Evolutionary conservation across 1,140 invertebrate species (phyloP).

Genomic region (Belonocnema kinseyi): DNA sequence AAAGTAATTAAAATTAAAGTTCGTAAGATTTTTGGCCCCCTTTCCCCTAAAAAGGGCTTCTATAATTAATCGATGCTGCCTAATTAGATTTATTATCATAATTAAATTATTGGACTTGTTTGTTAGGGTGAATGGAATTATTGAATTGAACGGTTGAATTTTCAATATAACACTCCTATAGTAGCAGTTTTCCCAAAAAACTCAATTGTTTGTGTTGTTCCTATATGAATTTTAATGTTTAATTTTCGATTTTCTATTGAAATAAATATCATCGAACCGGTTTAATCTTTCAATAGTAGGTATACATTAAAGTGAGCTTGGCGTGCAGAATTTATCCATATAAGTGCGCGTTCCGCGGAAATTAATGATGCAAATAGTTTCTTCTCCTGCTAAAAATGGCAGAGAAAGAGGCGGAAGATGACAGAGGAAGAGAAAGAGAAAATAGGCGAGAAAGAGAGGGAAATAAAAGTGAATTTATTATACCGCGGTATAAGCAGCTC

Average conservation of each 20-base stretch:
- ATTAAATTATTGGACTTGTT: no score
- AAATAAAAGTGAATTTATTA: slow-evolving; percentile 54
- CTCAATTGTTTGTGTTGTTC: no score
- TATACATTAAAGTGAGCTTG: slow-evolving; percentile 17
- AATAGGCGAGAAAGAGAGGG: slow-evolving; percentile 42
- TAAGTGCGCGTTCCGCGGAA: slow-evolving; percentile 10
- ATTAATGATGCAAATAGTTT: slow-evolving; percentile 46
- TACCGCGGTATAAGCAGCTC: slow-evolving; percentile 35
- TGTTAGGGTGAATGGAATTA: no score
- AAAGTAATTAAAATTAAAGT: no score
- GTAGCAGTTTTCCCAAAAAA: no score
- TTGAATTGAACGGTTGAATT: no score
- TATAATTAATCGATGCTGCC: no score
- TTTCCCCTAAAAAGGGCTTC: no score
- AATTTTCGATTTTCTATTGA: neutral
- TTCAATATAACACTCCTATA: no score
- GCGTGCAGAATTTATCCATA: slow-evolving; percentile 22
- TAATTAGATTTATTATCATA: no score
- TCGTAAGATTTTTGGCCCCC: no score
- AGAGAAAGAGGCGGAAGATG: slow-evolving; percentile 32
- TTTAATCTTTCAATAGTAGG: slow-evolving; percentile 23
- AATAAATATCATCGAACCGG: slow-evolving; percentile 27
- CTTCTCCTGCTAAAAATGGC: slow-evolving; percentile 36
- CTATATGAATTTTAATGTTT: no score
- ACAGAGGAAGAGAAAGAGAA: slow-evolving; percentile 38